Evolutionary conservation across 1,140 invertebrate species (phyloP), one percentile per base, ranked within the genome.

Genomic region (Leptinotarsa lineolata): DNA sequence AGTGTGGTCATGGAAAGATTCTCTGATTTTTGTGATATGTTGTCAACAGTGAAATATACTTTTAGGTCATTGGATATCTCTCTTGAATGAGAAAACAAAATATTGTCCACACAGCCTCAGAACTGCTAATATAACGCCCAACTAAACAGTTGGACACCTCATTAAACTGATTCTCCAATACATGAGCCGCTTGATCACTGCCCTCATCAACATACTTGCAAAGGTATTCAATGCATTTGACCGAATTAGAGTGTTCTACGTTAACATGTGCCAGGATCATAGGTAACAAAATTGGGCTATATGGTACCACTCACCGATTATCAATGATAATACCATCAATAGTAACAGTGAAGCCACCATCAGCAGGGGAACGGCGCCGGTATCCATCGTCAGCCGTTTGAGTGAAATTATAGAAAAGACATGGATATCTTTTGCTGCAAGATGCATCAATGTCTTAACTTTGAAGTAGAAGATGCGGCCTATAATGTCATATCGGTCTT

Each of bases 81-180:
- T 84, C 81, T 67, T 85, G 83, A 39, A 86, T 81, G 16, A 76
- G 76, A 71, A 84, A 85, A 59, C 73, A 60, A 11, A 84, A 79
- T 45, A 87, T 83, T 65, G 79, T 72, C 83, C 84, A 86, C 68
- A 78, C 74, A 48, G 85, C 85, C 81, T 87, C 84, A 68, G 79
- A 78, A 54, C 70, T 68, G 70, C 74, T 80, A 24, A 78, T 64
- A 46, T 79, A 81, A 16, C 79, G 44, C 45, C 78, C 78, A 54
- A 77, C 76, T 78, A 85, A 70, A 70, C 81, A 85, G 6, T 1
- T 24, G 4, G 54, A 69, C 4, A 86, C 78, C 73, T 63, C 20
- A 73, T 83, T 45, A 48, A 24, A 66, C 11, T 21, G 12, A 60
- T 70, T 60, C n/a, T 30, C 0, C 3, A 30, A 15, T 18, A 5